phyloP scores from a whole-genome alignment of 2,113 vertebrate genomes.

The Eulacestoma nigropectus region DNA sequence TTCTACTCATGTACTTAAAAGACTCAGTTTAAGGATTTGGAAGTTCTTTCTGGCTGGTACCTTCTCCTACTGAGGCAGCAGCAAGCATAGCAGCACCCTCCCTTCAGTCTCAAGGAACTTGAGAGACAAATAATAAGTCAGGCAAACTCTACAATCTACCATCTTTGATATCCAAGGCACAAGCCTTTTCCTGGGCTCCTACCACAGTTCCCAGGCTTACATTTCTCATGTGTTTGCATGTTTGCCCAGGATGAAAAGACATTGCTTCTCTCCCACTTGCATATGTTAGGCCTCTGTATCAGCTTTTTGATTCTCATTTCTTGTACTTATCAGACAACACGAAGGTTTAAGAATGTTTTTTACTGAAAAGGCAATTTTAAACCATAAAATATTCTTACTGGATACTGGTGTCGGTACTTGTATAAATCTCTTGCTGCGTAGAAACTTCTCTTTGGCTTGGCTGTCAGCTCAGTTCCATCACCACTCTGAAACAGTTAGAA shows the following conservation, averaged over 20 bases:
- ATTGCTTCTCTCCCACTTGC: background rate
- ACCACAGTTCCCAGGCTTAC: background rate
- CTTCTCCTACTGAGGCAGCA: background rate
- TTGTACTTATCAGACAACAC: background rate
- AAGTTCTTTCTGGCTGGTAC: background rate
- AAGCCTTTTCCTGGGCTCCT: background rate
- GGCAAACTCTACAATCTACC: background rate
- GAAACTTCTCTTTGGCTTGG: slow-evolving; percentile 97
- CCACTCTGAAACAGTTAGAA: slow-evolving; percentile 70
- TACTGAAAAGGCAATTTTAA: background rate
- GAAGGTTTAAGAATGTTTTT: background rate
- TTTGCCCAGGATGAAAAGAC: background rate
- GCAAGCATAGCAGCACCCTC: background rate
- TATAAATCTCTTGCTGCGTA: slow-evolving; percentile 95
- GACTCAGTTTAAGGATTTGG: background rate
- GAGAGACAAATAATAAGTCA: background rate
- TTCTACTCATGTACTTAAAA: background rate
- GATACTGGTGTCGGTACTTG: slow-evolving; percentile 97
- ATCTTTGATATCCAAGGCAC: background rate
- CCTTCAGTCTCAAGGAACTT: background rate
- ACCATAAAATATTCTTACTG: slow-evolving; percentile 75
- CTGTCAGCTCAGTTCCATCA: slow-evolving; percentile 76
- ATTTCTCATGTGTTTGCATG: background rate
- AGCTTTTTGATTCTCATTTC: background rate
- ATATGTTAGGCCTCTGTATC: background rate